Conservation (phyloP, 2,113 vertebrate genomes). For the human region DNA sequence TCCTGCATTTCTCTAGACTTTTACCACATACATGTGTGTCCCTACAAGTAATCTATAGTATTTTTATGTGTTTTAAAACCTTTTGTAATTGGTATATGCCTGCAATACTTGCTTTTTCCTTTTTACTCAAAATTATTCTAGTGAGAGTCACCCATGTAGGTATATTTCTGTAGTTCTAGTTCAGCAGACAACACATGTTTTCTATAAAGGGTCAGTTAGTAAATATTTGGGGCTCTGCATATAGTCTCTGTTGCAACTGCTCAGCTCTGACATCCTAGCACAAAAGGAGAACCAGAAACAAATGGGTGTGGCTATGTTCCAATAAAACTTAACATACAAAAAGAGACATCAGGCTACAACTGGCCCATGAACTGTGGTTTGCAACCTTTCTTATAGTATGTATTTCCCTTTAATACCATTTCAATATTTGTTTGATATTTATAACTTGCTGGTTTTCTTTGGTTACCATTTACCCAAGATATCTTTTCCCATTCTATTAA, state of each 20-base stretch:
- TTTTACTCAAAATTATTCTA: too few relatives aligned
- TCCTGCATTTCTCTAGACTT: not conserved
- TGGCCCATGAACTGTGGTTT: not conserved
- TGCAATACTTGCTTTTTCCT: not conserved
- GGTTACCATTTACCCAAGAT: not conserved
- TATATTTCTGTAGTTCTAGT: not conserved
- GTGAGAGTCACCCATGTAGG: not conserved
- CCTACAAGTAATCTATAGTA: not conserved
- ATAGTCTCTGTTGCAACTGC: not conserved
- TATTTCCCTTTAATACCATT: not conserved
- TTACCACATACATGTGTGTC: not conserved
- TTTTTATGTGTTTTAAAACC: not conserved
- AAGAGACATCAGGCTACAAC: not conserved
- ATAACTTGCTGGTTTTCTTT: not conserved
- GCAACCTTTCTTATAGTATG: not conserved
- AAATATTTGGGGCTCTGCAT: not conserved
- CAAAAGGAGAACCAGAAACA: not conserved
- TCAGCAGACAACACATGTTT: not conserved
- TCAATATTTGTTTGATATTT: not conserved
- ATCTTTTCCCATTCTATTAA: not conserved
- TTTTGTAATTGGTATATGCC: not conserved
- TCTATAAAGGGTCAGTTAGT: not conserved
- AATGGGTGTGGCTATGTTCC: not conserved
- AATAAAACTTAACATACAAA: not conserved
- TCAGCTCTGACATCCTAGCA: not conserved